These are phyloP conservation scores for Harmothoe impar DNA, from an alignment of 2,888 invertebrate species.

Conservation along the genomic window DNA sequence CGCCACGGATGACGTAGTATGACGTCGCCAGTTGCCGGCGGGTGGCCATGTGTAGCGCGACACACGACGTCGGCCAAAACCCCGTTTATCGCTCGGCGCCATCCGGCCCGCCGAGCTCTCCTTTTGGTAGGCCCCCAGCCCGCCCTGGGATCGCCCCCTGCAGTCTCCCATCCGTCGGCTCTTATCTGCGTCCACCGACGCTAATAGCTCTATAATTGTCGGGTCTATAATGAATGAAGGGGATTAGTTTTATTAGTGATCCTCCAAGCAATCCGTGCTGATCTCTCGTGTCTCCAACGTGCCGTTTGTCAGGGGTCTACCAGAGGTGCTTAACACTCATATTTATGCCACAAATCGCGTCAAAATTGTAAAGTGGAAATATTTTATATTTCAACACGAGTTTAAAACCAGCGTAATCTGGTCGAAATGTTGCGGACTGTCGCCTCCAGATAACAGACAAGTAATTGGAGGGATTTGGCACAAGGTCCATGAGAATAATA, in stretches of 20 bases:
- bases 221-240: background rate
- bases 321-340: background rate
- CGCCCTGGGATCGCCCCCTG: background rate
- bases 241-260: background rate
- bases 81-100: conserved; percentile 9
- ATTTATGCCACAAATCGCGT: conserved; percentile 10
- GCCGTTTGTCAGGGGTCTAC: background rate
- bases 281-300: conserved; percentile 24
- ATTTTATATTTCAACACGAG: background rate
- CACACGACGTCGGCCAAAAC: background rate
- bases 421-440: background rate
- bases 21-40: conserved; percentile 2
- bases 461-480: background rate
- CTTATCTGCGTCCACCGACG: background rate
- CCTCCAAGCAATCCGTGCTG: background rate
- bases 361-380: conserved; percentile 1
- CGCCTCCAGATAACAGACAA: background rate
- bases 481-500: too few relatives aligned
- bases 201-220: conserved; percentile 31
- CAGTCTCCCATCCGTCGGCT: background rate
- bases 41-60: conserved; percentile 8
- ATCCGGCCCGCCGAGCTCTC: background rate
- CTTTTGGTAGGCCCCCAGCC: background rate
- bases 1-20: background rate
- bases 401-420: background rate